Percentiles rank a stretch among this genome's conserved stretches.
These are phyloP conservation scores for Taxidea taxus DNA, from an alignment of 2,113 vertebrate species.

Conservation along the genomic window DNA sequence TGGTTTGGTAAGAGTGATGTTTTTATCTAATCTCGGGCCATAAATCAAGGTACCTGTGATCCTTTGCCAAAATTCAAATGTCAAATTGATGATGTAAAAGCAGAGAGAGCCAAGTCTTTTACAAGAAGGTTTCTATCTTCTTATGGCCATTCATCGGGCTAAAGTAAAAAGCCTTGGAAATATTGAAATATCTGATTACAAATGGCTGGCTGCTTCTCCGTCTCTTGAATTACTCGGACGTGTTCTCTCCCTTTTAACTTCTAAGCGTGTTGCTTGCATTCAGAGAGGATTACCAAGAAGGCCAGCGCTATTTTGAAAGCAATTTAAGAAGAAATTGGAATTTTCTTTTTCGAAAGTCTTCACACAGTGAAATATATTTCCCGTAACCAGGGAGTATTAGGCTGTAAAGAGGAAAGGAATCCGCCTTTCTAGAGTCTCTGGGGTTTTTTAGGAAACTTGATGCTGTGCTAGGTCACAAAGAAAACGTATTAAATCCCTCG, in stretches of 20 bases:
- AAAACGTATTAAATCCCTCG: background rate
- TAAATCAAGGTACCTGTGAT: slow-evolving; percentile 48
- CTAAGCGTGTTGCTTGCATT: background rate
- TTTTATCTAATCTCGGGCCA: slow-evolving; percentile 65
- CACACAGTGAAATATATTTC: background rate
- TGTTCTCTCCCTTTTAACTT: background rate
- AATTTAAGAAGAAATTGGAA: slow-evolving; percentile 5
- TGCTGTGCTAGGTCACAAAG: background rate
- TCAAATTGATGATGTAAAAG: slow-evolving; percentile 66
- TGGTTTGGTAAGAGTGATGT: slow-evolving; percentile 57
- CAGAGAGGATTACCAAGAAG: background rate
- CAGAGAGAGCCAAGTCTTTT: slow-evolving; percentile 46
- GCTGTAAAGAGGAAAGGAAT: background rate
- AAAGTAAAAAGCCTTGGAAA: slow-evolving; percentile 8
- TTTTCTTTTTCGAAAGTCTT: background rate
- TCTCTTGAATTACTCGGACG: background rate
- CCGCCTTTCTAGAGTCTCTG: background rate
- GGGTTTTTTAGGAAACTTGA: background rate
- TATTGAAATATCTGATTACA: slow-evolving; percentile 8
- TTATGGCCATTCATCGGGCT: background rate
- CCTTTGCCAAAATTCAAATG: slow-evolving; percentile 65
- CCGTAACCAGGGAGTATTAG: background rate
- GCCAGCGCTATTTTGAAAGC: slow-evolving; percentile 32
- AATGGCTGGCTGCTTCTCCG: background rate
- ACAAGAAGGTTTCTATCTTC: slow-evolving; percentile 7